Evolutionary conservation across 2,113 vertebrate genomes (phyloP).

Genomic region (Leptodactylus fuscus): DNA sequence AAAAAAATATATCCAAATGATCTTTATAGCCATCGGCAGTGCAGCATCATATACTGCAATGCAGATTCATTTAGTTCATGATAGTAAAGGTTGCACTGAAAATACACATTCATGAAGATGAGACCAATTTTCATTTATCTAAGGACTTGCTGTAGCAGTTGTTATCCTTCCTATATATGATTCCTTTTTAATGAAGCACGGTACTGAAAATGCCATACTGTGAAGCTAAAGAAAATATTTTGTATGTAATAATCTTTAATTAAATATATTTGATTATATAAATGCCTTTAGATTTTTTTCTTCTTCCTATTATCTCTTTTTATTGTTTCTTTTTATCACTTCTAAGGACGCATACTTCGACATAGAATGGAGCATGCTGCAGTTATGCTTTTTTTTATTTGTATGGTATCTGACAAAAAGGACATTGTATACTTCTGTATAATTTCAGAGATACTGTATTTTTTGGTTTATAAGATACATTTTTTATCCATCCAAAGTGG

Average conservation of each 20-base stretch:
- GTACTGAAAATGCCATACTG: neutral
- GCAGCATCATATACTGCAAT: constrained; percentile 35
- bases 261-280: neutral
- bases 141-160: neutral
- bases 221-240: neutral
- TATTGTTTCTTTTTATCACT: too few species aligned
- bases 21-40: constrained; percentile 26
- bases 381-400: too few species aligned
- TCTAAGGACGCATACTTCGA: too few species aligned
- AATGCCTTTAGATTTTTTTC: neutral
- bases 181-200: neutral
- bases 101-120: constrained; percentile 15
- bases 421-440: too few species aligned
- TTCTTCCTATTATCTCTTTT: too few species aligned
- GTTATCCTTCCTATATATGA: neutral
- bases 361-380: too few species aligned
- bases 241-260: neutral
- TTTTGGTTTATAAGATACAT: too few species aligned
- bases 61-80: constrained; percentile 35
- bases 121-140: neutral
- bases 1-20: constrained; percentile 34
- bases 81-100: constrained; percentile 32
- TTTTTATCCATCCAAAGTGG: too few species aligned
- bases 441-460: too few species aligned
- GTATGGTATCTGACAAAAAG: too few species aligned